Evolutionary conservation across 2,888 invertebrate genomes (phyloP), one percentile per base, ranked within the genome.

Genomic region (Micoletzkya japonica): DNA sequence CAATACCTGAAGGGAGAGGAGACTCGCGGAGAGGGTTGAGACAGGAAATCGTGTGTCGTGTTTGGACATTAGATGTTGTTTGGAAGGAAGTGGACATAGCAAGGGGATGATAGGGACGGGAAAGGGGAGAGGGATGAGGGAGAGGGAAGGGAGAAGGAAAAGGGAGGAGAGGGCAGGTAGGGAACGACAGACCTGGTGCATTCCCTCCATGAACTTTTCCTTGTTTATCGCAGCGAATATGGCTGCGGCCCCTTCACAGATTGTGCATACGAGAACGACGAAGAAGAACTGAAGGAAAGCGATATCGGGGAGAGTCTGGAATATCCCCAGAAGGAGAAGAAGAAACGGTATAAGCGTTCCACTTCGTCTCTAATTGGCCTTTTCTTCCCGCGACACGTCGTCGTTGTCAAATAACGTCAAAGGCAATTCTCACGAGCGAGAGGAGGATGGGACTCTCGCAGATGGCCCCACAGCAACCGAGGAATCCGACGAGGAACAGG

Each of bases 401-500:
- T 20, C 56, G 14, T 26, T 56, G 28, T 26, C 30, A 7, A 26
- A 32, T 54, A 54, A 4, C 4, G 26, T 49, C 17, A 2, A 61
- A 1, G 30, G n/a, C 39, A 49, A 20, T 24, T 71, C 75, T 64
- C 7, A 83, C 82, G 70, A 84, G 70, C 57, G 81, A 80, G 4
- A 84, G 76, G 17, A 81, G 70, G 52, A 81, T 72, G 50, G 76
- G 74, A 54, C 76, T 79, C 61, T 84, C 82, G 61, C 82, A 83
- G 37, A 77, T 79, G 7, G 84, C 82, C 30, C 84, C 84, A 60
- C 83, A 84, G 58, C 84, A 84, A 61, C 84, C 82, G 30, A 84
- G 76, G 68, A 84, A 84, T 39, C 84, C 84, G 34, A 84, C 82
- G 34, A 82, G 49, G 71, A 84, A 77, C 20, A 84, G 73, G 30